Conservation (phyloP, 2,113 vertebrate genomes). For the Cricetomys ansorgei region DNA sequence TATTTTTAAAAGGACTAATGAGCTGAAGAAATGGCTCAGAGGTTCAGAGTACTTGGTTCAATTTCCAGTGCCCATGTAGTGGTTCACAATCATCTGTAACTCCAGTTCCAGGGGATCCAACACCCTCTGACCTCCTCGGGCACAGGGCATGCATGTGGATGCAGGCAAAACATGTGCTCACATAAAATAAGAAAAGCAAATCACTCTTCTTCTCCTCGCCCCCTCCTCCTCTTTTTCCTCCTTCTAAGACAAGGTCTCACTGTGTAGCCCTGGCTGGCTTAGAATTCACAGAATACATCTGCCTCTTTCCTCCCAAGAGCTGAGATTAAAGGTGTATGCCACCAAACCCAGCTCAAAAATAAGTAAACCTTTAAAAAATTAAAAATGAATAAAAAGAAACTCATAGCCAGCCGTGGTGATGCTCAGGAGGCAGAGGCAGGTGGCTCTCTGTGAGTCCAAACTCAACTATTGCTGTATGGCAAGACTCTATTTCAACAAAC, state of each 20-base stretch:
- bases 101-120: not conserved
- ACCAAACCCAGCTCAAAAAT: not conserved
- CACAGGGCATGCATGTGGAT: not conserved
- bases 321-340: not conserved
- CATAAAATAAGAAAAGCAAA: not conserved
- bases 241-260: not conserved
- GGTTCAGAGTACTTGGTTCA: not conserved
- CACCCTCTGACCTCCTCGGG: not conserved
- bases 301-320: not conserved
- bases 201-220: too few species aligned
- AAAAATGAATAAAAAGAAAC: not conserved
- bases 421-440: not conserved
- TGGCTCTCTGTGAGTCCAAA: not conserved
- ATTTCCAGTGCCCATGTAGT: not conserved
- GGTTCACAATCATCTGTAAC: not conserved
- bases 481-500: not conserved
- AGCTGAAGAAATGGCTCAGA: not conserved
- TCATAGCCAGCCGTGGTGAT: not conserved
- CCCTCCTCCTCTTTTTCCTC: not conserved
- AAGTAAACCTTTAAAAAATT: not conserved
- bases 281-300: not conserved
- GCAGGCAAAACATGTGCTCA: not conserved
- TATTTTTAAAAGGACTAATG: too few species aligned
- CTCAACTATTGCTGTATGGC: not conserved
- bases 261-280: not conserved